Evolutionary conservation across 2,113 vertebrate genomes (phyloP).

Genomic region (Pseudonaja textilis): DNA sequence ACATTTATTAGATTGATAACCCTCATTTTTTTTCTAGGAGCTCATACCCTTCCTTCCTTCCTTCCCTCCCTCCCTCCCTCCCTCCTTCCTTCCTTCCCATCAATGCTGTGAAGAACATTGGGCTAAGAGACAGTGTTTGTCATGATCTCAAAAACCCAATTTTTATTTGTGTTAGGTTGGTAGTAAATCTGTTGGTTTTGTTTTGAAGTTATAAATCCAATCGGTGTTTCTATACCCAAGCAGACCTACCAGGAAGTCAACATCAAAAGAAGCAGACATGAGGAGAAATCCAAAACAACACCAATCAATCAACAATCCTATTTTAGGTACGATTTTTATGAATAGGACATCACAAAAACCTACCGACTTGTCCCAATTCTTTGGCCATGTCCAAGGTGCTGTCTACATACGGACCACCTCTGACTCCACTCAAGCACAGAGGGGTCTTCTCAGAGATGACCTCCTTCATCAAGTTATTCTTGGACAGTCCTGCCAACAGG

Average conservation of each 20-base stretch:
- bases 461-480: not conserved
- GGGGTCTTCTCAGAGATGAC: not conserved
- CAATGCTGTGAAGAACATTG: not conserved
- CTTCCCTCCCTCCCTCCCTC: too few relatives aligned
- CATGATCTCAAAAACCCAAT: not conserved
- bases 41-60: not conserved
- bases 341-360: not conserved
- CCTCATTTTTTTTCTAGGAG: not conserved
- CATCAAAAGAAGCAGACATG: not conserved
- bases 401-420: not conserved
- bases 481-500: not conserved
- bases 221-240: not conserved
- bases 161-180: not conserved
- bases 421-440: not conserved
- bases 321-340: not conserved
- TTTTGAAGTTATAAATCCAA: not conserved
- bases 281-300: not conserved
- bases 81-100: too few relatives aligned
- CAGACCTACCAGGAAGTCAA: not conserved
- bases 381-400: not conserved
- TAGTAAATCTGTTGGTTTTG: not conserved
- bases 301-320: not conserved
- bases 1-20: not conserved
- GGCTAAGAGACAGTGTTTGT: not conserved
- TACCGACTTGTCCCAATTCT: not conserved